Evolutionary conservation across 2,797 vertebrate genomes (phyloP).

Genomic region (Manis pentadactyla): DNA sequence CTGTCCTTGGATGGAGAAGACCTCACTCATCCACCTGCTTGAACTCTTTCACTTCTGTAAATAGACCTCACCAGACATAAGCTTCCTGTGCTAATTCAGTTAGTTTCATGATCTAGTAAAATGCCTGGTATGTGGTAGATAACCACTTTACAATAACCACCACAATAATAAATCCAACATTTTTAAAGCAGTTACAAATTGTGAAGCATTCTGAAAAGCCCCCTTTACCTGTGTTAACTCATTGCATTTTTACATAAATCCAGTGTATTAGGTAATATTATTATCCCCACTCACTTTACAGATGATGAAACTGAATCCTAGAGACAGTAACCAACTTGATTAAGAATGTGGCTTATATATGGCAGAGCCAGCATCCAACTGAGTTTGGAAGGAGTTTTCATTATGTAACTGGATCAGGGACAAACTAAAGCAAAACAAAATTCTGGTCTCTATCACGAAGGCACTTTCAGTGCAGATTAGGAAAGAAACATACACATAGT

Average conservation of each 20-base stretch:
- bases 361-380: background rate
- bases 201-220: background rate
- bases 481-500: background rate
- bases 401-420: background rate
- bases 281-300: background rate
- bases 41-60: background rate
- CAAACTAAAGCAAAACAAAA: background rate
- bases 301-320: background rate
- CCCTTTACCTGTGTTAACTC: background rate
- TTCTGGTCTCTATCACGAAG: background rate
- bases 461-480: background rate
- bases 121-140: background rate
- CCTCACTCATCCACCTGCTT: fast-evolving
- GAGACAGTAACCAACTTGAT: background rate
- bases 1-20: background rate
- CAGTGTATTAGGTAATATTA: background rate
- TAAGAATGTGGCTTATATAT: background rate
- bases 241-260: background rate
- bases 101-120: background rate
- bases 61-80: background rate
- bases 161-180: too few relatives aligned
- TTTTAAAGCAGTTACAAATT: background rate
- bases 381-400: background rate
- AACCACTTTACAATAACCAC: background rate
- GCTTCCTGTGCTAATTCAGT: background rate